Evolutionary conservation across 2,888 invertebrate genomes (phyloP).

Genomic region (Belgica antarctica): DNA sequence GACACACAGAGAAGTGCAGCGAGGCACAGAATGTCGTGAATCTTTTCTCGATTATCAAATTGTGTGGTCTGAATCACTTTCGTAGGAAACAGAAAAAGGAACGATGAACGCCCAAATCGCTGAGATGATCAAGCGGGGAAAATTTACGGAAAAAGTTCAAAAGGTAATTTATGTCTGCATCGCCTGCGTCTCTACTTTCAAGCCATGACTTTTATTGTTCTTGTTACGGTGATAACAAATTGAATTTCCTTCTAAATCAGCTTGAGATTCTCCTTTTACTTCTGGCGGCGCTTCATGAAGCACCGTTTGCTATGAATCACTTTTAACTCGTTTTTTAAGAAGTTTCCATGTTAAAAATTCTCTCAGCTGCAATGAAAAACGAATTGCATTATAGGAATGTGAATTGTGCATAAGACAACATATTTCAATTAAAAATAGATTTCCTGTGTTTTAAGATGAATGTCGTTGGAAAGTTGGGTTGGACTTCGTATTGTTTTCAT

Average conservation of each 20-base stretch:
- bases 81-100: neutral
- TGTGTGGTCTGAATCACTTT: conserved; percentile 7
- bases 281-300: conserved; percentile 29
- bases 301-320: neutral
- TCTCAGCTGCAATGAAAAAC: neutral
- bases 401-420: conserved; percentile 25
- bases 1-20: no score
- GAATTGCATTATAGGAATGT: conserved; percentile 3
- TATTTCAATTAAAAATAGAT: conserved; percentile 36
- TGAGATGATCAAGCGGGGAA: neutral
- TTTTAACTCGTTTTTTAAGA: no score
- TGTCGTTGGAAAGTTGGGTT: no score
- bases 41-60: neutral
- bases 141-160: conserved; percentile 36
- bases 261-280: neutral
- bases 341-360: neutral
- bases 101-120: neutral
- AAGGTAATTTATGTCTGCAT: conserved; percentile 39
- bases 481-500: no score
- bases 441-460: no score
- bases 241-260: neutral
- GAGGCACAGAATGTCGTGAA: no score
- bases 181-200: conserved; percentile 29
- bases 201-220: conserved; percentile 20
- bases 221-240: conserved; percentile 5